These are phyloP conservation scores for Sinopyrophorus schimmeli DNA, from an alignment of 2,888 invertebrate species.

Conservation along the genomic window DNA sequence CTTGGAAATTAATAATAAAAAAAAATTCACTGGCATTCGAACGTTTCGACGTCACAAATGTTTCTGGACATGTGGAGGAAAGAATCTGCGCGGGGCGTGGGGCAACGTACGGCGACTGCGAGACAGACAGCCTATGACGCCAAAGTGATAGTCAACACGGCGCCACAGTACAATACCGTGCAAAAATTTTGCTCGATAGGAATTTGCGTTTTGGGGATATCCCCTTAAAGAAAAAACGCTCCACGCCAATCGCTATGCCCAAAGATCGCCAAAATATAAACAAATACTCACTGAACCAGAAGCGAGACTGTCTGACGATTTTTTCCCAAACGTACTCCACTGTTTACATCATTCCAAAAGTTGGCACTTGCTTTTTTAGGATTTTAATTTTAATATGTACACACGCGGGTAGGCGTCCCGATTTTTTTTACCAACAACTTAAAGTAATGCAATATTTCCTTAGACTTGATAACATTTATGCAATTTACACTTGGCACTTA, in stretches of 20 bases:
- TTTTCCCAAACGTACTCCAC: constrained; percentile 23
- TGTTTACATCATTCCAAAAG: constrained; percentile 35
- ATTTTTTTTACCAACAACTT: constrained; percentile 21
- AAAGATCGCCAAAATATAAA: constrained; percentile 1
- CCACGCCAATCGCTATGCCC: background rate
- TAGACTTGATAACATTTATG: constrained; percentile 22
- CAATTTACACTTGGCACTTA: constrained; percentile 40
- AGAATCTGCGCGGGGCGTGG: constrained; percentile 44
- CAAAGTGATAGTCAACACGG: constrained; percentile 56
- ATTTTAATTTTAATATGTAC: constrained; percentile 30
- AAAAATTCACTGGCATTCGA: constrained; percentile 27
- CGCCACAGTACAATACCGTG: constrained; percentile 56
- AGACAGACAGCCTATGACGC: constrained; percentile 57
- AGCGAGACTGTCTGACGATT: constrained; percentile 14
- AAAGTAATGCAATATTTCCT: constrained; percentile 20
- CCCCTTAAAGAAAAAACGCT: constrained; percentile 15
- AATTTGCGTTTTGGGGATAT: constrained; percentile 23
- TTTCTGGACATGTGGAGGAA: constrained; percentile 31
- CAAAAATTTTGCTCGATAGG: constrained; percentile 45
- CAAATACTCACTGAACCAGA: constrained; percentile 15
- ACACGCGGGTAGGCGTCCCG: constrained; percentile 22
- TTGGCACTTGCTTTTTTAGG: constrained; percentile 34
- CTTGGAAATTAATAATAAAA: constrained; percentile 16
- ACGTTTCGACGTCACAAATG: constrained; percentile 24
- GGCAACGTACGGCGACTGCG: constrained; percentile 48